Evolutionary conservation across 2,113 vertebrate genomes (phyloP).

Genomic region (Otis tarda): DNA sequence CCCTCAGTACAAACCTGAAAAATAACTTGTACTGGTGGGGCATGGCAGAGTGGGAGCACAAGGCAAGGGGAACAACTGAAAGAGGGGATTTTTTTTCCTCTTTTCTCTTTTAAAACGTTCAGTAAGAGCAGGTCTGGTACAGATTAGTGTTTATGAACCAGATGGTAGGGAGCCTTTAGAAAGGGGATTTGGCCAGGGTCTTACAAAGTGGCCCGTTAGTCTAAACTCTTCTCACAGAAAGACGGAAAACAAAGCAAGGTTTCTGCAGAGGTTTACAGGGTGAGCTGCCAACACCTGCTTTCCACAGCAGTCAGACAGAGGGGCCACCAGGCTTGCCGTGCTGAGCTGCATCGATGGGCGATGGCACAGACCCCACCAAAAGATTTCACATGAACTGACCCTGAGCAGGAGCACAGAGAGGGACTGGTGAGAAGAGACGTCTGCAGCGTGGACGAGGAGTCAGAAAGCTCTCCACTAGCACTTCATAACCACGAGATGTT

Average conservation of each 20-base stretch:
- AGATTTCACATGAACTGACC: neutral
- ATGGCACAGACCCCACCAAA: neutral
- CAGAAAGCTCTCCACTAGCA: neutral
- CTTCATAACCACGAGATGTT: neutral
- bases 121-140: neutral
- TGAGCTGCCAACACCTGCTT: conserved; percentile 16
- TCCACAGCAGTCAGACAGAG: neutral
- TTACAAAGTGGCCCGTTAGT: neutral
- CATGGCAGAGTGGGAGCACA: neutral
- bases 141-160: conserved; percentile 41
- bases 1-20: neutral
- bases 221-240: neutral
- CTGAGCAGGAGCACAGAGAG: neutral
- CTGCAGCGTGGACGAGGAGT: neutral
- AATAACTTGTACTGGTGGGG: neutral
- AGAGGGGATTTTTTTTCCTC: rapidly evolving
- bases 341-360: neutral
- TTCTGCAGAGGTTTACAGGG: neutral
- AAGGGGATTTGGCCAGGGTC: neutral
- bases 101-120: neutral
- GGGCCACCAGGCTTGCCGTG: neutral
- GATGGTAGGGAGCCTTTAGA: neutral
- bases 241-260: neutral
- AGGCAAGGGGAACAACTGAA: neutral
- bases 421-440: neutral